Conservation (phyloP, 1,140 invertebrate genomes). For the Rhagoletis zephyria region DNA sequence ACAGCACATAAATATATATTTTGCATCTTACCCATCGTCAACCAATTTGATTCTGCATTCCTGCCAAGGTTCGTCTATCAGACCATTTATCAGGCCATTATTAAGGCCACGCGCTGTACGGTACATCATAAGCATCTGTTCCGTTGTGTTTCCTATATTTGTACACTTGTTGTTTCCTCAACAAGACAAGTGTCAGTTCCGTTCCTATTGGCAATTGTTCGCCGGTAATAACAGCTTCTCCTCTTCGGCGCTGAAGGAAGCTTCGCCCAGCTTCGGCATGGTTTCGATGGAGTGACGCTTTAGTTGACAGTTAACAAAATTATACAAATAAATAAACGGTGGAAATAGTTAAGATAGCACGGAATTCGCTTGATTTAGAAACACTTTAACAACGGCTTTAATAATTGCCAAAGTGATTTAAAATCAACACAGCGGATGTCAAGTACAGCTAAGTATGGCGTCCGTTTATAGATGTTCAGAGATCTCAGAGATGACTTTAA, state of each 20-base stretch:
- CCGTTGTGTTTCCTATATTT: slow-evolving; percentile 17
- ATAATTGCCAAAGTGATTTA: no score
- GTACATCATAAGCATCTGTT: not conserved
- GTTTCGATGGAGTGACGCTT: not conserved
- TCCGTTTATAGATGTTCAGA: no score
- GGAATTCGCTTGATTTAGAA: no score
- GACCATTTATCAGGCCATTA: not conserved
- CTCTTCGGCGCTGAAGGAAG: not conserved
- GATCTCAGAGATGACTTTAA: no score
- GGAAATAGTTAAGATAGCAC: not conserved
- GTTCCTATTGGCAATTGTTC: slow-evolving; percentile 36
- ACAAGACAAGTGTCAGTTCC: slow-evolving; percentile 31
- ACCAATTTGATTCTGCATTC: not conserved
- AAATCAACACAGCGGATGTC: no score
- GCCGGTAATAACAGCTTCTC: not conserved
- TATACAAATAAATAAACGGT: not conserved
- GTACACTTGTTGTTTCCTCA: not conserved
- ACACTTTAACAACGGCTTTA: no score
- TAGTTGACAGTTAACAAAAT: not conserved
- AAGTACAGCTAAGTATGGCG: no score
- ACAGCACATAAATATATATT: not conserved
- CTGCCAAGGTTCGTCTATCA: not conserved
- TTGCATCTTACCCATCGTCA: not conserved
- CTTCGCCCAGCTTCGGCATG: not conserved
- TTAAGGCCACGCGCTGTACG: slow-evolving; percentile 8